These are phyloP conservation scores for Athripsodes cinereus DNA, from an alignment of 2,888 invertebrate species.

Conservation along the genomic window DNA sequence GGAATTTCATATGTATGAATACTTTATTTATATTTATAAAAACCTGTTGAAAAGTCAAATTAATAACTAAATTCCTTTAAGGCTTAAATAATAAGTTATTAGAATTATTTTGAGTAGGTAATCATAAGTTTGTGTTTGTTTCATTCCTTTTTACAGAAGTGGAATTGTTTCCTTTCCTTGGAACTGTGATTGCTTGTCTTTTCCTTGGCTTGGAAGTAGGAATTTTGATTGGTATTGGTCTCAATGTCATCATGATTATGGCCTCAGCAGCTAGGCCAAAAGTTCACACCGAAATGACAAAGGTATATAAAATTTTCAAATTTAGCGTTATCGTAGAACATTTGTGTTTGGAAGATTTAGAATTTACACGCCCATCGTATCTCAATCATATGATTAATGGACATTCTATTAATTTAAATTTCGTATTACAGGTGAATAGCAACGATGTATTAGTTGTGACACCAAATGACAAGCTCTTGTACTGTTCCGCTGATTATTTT, in stretches of 20 bases:
- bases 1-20: too few species aligned
- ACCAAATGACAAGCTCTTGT: conserved; percentile 38
- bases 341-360: too few species aligned
- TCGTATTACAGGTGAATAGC: conserved; percentile 28
- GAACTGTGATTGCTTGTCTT: conserved; percentile 54
- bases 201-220: conserved; percentile 59
- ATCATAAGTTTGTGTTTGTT: too few species aligned
- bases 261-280: conserved; percentile 49
- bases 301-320: conserved; percentile 5
- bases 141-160: conserved; percentile 37
- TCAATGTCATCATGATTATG: conserved; percentile 47
- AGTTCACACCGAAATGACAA: conserved; percentile 17
- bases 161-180: conserved; percentile 52
- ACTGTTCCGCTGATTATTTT: conserved; percentile 40
- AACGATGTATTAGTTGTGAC: conserved; percentile 33
- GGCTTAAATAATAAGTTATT: too few species aligned
- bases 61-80: too few species aligned
- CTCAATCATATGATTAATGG: background rate
- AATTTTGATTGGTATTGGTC: conserved; percentile 52
- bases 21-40: too few species aligned
- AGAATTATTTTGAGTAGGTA: too few species aligned
- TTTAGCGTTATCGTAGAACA: too few species aligned
- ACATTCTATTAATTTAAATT: background rate
- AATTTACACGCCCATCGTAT: too few species aligned
- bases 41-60: too few species aligned